phyloP scores from a whole-genome alignment of 2,113 vertebrate genomes.

The Pantherophis guttatus region DNA sequence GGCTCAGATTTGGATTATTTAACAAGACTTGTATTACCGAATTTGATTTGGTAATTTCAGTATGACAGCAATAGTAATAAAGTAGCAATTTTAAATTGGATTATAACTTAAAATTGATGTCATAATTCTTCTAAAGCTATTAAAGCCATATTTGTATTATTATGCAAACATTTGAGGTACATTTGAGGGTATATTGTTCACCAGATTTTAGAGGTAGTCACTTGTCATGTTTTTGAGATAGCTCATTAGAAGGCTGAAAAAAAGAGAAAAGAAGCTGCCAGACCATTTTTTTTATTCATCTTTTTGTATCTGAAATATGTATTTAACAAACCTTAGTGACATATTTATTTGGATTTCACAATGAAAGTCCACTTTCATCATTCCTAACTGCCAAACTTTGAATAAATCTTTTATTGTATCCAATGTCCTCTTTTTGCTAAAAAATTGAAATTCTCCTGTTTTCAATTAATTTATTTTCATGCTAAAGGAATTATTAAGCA shows the following conservation, averaged over 20 bases:
- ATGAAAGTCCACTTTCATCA: not conserved
- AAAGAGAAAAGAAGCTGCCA: not conserved
- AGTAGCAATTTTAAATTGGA: conserved; percentile 71
- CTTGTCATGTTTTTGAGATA: not conserved
- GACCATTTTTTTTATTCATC: not conserved
- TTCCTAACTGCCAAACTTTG: not conserved
- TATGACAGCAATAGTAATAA: conserved; percentile 73
- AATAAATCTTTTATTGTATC: not conserved
- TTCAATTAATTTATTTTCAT: not conserved
- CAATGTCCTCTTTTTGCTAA: not conserved
- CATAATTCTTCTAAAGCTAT: conserved; percentile 58
- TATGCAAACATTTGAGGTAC: conserved; percentile 42
- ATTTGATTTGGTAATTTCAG: conserved; percentile 71
- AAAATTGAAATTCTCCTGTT: not conserved
- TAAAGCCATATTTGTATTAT: conserved; percentile 55
- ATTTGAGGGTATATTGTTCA: not conserved
- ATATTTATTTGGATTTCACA: not conserved
- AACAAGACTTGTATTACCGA: conserved; percentile 44
- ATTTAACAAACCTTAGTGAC: not conserved
- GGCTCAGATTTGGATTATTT: conserved; percentile 53
- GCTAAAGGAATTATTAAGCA: not conserved
- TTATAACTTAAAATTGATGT: conserved; percentile 69
- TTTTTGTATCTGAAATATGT: not conserved
- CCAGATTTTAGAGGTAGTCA: not conserved
- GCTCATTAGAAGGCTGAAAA: not conserved